Conservation (phyloP, 1,140 invertebrate genomes). For the Ericerus pela region DNA sequence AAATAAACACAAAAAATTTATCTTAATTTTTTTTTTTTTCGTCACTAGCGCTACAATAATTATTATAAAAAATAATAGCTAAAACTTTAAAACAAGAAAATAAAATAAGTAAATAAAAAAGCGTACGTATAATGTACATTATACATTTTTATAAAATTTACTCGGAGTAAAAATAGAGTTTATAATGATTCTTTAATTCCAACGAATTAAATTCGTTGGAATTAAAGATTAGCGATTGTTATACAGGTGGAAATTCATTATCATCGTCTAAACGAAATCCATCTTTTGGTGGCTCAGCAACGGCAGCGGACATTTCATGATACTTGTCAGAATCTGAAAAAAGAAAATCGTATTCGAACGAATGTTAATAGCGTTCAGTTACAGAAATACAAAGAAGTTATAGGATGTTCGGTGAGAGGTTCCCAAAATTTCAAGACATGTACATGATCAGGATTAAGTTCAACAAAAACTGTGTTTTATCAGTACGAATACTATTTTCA, state of each 20-base stretch:
- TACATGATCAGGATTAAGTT: too few relatives aligned
- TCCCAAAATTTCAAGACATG: too few relatives aligned
- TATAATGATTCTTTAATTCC: conserved; percentile 11
- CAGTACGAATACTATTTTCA: too few relatives aligned
- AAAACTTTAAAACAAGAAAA: background rate
- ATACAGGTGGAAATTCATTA: conserved; percentile 60
- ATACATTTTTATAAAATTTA: background rate
- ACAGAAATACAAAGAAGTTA: too few relatives aligned
- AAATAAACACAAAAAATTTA: conserved; percentile 11
- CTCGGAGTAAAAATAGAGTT: conserved; percentile 6
- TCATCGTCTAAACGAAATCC: conserved; percentile 62
- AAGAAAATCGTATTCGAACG: too few relatives aligned
- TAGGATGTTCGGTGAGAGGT: too few relatives aligned
- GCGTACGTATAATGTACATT: background rate
- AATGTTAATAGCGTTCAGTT: too few relatives aligned
- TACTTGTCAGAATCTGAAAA: conserved; percentile 64
- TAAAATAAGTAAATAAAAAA: background rate
- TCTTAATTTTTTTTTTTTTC: too few relatives aligned
- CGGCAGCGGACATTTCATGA: conserved; percentile 50
- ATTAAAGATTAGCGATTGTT: conserved; percentile 14
- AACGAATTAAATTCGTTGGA: background rate
- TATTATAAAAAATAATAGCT: background rate
- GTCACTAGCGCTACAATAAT: background rate
- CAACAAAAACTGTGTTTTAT: too few relatives aligned
- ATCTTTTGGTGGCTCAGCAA: conserved; percentile 45